A percentile compares a stretch with the other conserved stretches of the same genome.
phyloP scores from a whole-genome alignment of 2,797 vertebrate genomes.

The Pteronotus mesoamericanus region DNA sequence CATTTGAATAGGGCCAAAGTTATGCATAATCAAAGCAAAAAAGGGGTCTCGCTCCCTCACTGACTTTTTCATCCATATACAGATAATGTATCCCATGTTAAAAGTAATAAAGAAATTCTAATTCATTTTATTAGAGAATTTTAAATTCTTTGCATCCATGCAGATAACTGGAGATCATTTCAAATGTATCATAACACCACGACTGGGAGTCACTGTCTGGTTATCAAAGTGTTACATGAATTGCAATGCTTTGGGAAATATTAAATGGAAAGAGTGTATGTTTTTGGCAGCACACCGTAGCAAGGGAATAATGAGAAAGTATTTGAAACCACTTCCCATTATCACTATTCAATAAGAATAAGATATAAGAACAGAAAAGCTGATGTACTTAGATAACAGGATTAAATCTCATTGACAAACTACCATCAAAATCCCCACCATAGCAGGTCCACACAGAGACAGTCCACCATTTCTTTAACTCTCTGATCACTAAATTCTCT shows the following conservation, averaged over 20 bases:
- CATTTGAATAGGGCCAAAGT: neutral
- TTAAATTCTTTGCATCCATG: neutral
- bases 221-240: neutral
- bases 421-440: neutral
- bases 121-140: neutral
- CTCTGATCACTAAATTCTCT: conserved; percentile 1
- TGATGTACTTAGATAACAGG: neutral
- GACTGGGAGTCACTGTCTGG: neutral
- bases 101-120: conserved; percentile 22
- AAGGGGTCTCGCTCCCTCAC: rapidly evolving
- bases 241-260: neutral
- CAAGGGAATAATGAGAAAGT: neutral
- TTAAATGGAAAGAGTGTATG: neutral
- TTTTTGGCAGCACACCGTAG: neutral
- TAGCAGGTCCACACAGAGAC: neutral
- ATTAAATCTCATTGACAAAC: conserved; percentile 14
- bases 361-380: neutral
- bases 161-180: neutral
- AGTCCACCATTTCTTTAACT: neutral
- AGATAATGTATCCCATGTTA: neutral
- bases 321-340: neutral
- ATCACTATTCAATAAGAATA: neutral
- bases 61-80: neutral
- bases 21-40: neutral
- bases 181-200: neutral